phyloP scores from a whole-genome alignment of 2,888 invertebrate genomes.

The Ormyrus nitidulus region DNA sequence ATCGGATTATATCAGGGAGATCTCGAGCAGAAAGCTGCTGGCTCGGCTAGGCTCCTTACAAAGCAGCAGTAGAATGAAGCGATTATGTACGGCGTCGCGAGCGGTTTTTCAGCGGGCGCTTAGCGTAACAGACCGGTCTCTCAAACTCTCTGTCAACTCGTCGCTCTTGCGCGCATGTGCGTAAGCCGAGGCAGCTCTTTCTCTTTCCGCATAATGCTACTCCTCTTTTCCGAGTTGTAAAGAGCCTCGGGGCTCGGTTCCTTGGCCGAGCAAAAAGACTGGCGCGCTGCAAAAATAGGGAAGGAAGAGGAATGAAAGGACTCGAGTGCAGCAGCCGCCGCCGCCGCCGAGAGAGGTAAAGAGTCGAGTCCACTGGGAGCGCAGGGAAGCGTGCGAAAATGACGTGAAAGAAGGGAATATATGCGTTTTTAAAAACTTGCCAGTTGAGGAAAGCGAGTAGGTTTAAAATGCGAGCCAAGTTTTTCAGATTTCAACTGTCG shows the following conservation, averaged over 20 bases:
- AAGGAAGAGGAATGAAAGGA: not conserved
- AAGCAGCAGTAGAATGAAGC: conserved; percentile 34
- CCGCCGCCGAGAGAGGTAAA: not conserved
- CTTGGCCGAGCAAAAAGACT: too few relatives aligned
- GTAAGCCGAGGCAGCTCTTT: too few relatives aligned
- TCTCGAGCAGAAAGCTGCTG: not conserved
- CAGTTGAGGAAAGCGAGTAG: too few relatives aligned
- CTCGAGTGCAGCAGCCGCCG: not conserved
- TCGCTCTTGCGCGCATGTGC: too few relatives aligned
- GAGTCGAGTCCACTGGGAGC: not conserved
- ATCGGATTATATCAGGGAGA: not conserved
- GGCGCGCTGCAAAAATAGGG: too few relatives aligned
- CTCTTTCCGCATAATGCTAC: too few relatives aligned
- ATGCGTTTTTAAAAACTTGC: too few relatives aligned
- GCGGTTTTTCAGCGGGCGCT: conserved; percentile 19
- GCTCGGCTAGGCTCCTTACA: not conserved
- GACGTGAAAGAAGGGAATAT: not conserved
- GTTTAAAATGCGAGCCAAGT: too few relatives aligned
- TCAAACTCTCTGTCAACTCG: not conserved
- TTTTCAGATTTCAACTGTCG: too few relatives aligned
- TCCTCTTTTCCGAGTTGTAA: too few relatives aligned
- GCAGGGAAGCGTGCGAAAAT: not conserved
- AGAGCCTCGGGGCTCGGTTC: too few relatives aligned
- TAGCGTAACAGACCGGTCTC: not conserved
- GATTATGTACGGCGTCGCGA: conserved; percentile 24